These are phyloP conservation scores for Pygmarrhopalites habei DNA, from an alignment of 1,140 invertebrate genomes.

Conservation along the genomic window DNA sequence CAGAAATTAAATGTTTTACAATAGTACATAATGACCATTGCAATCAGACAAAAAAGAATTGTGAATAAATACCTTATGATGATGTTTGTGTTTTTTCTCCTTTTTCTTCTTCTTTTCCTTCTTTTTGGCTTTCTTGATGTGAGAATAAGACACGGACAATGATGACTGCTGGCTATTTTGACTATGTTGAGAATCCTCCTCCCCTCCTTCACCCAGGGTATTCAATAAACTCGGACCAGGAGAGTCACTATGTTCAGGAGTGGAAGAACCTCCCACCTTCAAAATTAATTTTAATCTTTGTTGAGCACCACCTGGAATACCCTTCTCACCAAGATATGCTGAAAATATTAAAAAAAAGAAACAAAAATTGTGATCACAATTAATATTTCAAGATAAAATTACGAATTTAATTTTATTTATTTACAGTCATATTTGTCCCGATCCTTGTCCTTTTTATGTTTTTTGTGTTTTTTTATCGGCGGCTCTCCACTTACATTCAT, in stretches of 20 bases:
- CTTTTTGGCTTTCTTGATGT: constrained; percentile 61
- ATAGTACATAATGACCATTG: neutral
- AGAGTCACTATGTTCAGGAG: constrained; percentile 61
- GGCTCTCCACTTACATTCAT: constrained; percentile 15
- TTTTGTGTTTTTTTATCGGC: constrained; percentile 61
- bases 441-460: constrained; percentile 54
- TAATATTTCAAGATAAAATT: neutral
- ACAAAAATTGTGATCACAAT: constrained; percentile 2
- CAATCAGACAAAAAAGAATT: neutral
- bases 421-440: constrained; percentile 57
- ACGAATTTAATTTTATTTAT: constrained; percentile 23
- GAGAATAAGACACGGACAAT: constrained; percentile 25
- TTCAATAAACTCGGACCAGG: constrained; percentile 41
- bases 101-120: constrained; percentile 68
- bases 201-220: constrained; percentile 27
- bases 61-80: constrained; percentile 55
- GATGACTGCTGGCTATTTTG: too few relatives aligned
- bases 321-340: constrained; percentile 3
- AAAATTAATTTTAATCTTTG: constrained; percentile 65
- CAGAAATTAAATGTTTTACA: too few relatives aligned
- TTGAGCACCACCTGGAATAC: constrained; percentile 32
- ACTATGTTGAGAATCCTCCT: constrained; percentile 33
- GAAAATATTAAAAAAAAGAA: constrained; percentile 3
- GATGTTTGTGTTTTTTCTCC: constrained; percentile 56
- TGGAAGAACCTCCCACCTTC: constrained; percentile 65